Evolutionary conservation across 1,140 invertebrate species (phyloP).

Genomic region (Pseudomyrmex dendroicus): DNA sequence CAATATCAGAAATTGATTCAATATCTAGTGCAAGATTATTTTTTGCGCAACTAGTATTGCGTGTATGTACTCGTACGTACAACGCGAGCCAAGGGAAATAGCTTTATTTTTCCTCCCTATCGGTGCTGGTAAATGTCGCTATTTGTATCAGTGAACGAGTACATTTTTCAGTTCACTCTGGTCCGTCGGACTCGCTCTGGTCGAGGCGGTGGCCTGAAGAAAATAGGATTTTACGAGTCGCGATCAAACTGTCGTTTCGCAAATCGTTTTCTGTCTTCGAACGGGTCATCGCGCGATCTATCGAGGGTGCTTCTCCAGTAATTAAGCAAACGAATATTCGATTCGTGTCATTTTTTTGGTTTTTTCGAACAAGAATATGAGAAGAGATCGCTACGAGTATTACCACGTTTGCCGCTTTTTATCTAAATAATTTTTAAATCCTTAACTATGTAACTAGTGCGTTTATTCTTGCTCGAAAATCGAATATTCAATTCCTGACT

Average conservation of each 20-base stretch:
- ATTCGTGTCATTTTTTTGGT: too few relatives aligned
- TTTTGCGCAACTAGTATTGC: background rate
- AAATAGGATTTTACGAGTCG: constrained; percentile 69
- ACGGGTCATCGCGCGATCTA: constrained; percentile 40
- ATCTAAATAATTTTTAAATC: too few relatives aligned
- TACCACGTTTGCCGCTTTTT: background rate
- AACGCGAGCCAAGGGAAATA: constrained; percentile 54
- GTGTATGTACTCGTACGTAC: too few relatives aligned
- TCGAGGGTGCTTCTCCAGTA: constrained; percentile 18
- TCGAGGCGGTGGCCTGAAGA: constrained; percentile 21
- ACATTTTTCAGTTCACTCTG: constrained; percentile 77
- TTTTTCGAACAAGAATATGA: background rate
- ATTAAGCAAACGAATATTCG: constrained; percentile 24
- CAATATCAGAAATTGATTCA: background rate
- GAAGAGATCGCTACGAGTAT: background rate
- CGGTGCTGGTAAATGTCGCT: constrained; percentile 69
- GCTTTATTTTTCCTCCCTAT: constrained; percentile 75
- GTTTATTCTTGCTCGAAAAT: background rate
- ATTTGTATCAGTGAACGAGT: constrained; percentile 78
- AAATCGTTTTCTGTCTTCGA: constrained; percentile 65
- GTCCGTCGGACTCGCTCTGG: constrained; percentile 60
- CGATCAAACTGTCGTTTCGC: constrained; percentile 67
- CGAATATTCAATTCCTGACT: background rate
- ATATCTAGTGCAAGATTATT: constrained; percentile 5
- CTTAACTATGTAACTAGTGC: background rate